These are phyloP conservation scores for Aphelinus certus DNA, from an alignment of 1,140 invertebrate species.

Conservation along the genomic window DNA sequence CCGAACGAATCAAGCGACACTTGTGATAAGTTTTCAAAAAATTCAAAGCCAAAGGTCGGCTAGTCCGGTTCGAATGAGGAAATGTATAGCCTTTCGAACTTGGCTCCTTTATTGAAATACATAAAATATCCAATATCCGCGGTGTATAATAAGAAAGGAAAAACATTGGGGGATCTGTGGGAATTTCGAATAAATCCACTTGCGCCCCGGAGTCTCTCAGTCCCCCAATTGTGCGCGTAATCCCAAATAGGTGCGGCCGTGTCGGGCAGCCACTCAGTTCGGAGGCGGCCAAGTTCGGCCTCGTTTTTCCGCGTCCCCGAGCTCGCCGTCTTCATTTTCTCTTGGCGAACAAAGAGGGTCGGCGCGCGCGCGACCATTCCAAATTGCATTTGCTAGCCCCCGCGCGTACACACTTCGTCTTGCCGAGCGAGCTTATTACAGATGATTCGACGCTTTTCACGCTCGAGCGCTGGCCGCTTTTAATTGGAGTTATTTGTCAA, in stretches of 20 bases:
- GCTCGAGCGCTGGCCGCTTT: slow-evolving; percentile 24
- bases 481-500: slow-evolving; percentile 39
- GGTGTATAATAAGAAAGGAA: too few species aligned
- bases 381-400: slow-evolving; percentile 24
- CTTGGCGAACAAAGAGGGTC: slow-evolving; percentile 16
- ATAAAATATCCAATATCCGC: slow-evolving; percentile 14
- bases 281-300: background rate
- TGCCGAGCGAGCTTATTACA: slow-evolving; percentile 27
- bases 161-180: too few species aligned
- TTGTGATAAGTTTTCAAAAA: too few species aligned
- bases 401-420: too few species aligned
- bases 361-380: background rate
- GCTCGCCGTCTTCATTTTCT: slow-evolving; percentile 24
- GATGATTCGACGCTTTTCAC: slow-evolving; percentile 33
- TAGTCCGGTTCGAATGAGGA: too few species aligned
- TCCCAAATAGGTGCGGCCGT: background rate
- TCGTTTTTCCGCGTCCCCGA: slow-evolving; percentile 18
- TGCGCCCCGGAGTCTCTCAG: too few species aligned
- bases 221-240: slow-evolving; percentile 4
- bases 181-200: too few species aligned
- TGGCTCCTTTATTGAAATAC: slow-evolving; percentile 25
- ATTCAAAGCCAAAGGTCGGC: too few species aligned
- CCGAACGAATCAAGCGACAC: too few species aligned
- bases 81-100: too few species aligned
- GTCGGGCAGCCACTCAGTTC: background rate